Evolutionary conservation across 1,140 invertebrate genomes (phyloP).

Genomic region (Riptortus pedestris): DNA sequence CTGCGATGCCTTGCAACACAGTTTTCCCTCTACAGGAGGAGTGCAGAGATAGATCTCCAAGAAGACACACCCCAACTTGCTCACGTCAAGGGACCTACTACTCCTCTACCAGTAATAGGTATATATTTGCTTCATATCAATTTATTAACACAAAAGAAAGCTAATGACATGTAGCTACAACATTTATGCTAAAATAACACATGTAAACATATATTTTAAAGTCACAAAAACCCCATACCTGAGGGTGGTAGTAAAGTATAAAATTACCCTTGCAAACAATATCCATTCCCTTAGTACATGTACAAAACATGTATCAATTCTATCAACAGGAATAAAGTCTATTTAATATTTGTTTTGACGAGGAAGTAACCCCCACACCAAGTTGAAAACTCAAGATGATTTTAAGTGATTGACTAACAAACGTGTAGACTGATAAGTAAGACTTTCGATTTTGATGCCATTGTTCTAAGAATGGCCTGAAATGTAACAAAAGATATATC

Average conservation of each 20-base stretch:
- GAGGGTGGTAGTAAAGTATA: not conserved
- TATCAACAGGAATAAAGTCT: too few species aligned
- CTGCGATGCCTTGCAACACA: conserved; percentile 40
- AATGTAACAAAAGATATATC: too few species aligned
- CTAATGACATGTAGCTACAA: not conserved
- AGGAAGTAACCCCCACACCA: too few species aligned
- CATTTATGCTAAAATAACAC: not conserved
- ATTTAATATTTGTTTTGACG: too few species aligned
- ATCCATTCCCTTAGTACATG: not conserved
- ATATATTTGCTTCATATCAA: not conserved
- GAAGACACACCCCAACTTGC: conserved; percentile 40
- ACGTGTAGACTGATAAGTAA: too few species aligned
- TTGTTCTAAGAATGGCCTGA: too few species aligned
- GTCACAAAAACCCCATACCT: not conserved
- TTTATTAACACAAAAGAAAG: not conserved
- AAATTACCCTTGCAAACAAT: not conserved
- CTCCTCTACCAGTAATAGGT: conserved; percentile 26
- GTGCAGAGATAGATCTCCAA: conserved; percentile 36
- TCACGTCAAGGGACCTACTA: conserved; percentile 39
- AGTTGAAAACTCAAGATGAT: too few species aligned
- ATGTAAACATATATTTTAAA: not conserved
- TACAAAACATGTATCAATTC: too few species aligned
- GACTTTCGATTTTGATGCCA: too few species aligned
- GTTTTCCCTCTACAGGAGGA: conserved; percentile 37
- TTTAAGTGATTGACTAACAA: too few species aligned